A percentile compares a stretch with the other conserved stretches of the same genome.
phyloP scores from a whole-genome alignment of 2,888 invertebrate species.

The Crocallis elinguaria region DNA sequence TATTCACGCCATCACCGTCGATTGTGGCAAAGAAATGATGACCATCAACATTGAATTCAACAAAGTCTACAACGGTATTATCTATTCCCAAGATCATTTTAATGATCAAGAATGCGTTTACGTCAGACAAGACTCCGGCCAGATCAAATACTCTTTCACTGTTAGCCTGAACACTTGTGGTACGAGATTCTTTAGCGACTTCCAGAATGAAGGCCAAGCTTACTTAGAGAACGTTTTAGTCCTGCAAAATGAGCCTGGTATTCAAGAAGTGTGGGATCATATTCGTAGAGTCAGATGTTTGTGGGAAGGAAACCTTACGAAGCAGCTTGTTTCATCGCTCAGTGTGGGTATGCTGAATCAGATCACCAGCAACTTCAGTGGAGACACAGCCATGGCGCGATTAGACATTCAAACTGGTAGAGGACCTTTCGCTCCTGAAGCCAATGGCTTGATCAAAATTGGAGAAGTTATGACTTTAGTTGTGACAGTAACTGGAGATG shows the following conservation, averaged over 20 bases:
- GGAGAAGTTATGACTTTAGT: slow-evolving; percentile 93
- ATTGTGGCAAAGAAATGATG: slow-evolving; percentile 93
- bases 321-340: slow-evolving; percentile 89
- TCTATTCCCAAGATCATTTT: slow-evolving; percentile 91
- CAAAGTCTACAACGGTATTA: slow-evolving; percentile 89
- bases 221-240: slow-evolving; percentile 92
- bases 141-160: slow-evolving; percentile 89
- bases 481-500: slow-evolving; percentile 91
- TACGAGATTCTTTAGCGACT: slow-evolving; percentile 91
- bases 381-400: slow-evolving; percentile 92
- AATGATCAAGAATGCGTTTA: slow-evolving; percentile 89
- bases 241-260: slow-evolving; percentile 91
- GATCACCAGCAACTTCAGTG: slow-evolving; percentile 92
- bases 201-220: slow-evolving; percentile 90
- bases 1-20: slow-evolving; percentile 90
- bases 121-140: slow-evolving; percentile 88
- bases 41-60: slow-evolving; percentile 92
- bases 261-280: slow-evolving; percentile 92
- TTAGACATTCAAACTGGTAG: slow-evolving; percentile 91
- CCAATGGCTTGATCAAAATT: slow-evolving; percentile 91
- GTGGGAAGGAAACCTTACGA: slow-evolving; percentile 92
- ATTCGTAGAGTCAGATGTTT: slow-evolving; percentile 90
- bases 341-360: slow-evolving; percentile 92
- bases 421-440: slow-evolving; percentile 91
- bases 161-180: slow-evolving; percentile 91